Conservation (phyloP, 2,797 vertebrate species). For the Danio kyathit region DNA sequence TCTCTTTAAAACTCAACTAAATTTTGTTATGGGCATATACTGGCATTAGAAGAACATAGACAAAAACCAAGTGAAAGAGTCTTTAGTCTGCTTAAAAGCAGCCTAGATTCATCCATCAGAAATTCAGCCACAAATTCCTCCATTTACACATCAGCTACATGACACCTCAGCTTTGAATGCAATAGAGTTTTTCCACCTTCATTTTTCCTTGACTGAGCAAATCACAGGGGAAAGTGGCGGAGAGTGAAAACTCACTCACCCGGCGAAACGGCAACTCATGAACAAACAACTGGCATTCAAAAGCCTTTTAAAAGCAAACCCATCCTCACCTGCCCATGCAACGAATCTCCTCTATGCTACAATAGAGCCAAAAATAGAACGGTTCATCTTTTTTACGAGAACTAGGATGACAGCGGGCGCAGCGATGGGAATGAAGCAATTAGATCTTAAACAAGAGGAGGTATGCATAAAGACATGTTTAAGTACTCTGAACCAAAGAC, state of each 20-base stretch:
- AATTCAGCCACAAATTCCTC: background rate
- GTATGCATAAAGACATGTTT: constrained; percentile 15
- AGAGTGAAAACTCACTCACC: background rate
- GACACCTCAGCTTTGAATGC: constrained; percentile 2
- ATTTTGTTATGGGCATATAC: background rate
- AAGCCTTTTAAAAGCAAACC: background rate
- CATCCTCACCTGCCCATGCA: constrained; percentile 5
- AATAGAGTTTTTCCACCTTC: constrained; percentile 27
- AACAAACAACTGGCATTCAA: constrained; percentile 7
- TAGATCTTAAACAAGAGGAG: constrained; percentile 31
- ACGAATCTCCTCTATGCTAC: background rate
- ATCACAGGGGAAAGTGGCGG: constrained; percentile 12
- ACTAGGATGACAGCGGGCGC: constrained; percentile 23
- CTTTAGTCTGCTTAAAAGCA: background rate
- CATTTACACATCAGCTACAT: constrained; percentile 27
- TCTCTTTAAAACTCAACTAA: too few relatives aligned
- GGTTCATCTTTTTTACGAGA: constrained; percentile 1
- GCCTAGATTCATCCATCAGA: background rate
- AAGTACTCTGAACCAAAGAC: constrained; percentile 9
- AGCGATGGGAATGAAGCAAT: background rate
- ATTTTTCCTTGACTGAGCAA: constrained; percentile 31
- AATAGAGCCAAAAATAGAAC: constrained; percentile 39
- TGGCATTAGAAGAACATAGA: background rate
- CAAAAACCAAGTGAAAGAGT: background rate
- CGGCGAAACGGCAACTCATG: background rate